Evolutionary conservation across 2,113 vertebrate species (phyloP).

Genomic region (Sturnus vulgaris): DNA sequence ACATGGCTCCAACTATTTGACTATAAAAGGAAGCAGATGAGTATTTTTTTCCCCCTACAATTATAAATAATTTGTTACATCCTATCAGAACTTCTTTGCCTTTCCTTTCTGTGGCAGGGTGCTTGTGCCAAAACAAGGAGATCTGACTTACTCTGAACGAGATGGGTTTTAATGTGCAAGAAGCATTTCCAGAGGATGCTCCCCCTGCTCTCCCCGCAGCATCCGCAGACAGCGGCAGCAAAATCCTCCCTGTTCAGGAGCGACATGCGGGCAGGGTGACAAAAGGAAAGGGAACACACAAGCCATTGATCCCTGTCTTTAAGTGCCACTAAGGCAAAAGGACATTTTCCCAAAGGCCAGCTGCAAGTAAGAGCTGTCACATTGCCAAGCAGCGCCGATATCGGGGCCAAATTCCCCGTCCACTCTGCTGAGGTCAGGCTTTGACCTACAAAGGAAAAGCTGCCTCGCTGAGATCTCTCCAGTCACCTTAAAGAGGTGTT

Average conservation of each 20-base stretch:
- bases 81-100: slow-evolving; percentile 43
- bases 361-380: neutral
- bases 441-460: neutral
- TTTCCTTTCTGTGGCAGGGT: slow-evolving; percentile 19
- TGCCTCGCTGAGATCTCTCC: neutral
- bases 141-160: neutral
- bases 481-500: neutral
- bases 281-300: neutral
- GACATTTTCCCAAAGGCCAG: neutral
- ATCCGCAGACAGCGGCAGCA: neutral
- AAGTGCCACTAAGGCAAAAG: neutral
- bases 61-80: slow-evolving; percentile 56
- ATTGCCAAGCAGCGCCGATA: fast-evolving
- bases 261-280: neutral
- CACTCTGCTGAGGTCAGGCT: neutral
- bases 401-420: neutral
- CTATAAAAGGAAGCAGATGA: slow-evolving; percentile 47
- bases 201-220: neutral
- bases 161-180: neutral
- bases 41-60: neutral
- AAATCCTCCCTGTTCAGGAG: neutral
- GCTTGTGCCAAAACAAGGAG: slow-evolving; percentile 51
- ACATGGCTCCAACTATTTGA: slow-evolving; percentile 5
- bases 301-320: neutral
- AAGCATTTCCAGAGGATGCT: neutral